These are phyloP conservation scores for Psilopogon haemacephalus DNA, from an alignment of 2,113 vertebrate species.

Conservation along the genomic window DNA sequence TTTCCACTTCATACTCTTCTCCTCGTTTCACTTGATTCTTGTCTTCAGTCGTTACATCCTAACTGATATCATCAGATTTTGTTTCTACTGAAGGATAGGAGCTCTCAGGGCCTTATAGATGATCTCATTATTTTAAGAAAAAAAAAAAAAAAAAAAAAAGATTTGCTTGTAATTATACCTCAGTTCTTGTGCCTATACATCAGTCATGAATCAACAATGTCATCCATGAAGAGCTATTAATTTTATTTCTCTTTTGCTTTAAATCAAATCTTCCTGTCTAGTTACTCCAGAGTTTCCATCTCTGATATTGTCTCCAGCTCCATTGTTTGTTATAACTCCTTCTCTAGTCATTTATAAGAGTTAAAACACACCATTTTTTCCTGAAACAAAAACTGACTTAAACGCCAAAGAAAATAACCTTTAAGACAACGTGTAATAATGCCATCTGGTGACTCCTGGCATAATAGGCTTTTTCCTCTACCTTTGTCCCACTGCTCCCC, in stretches of 20 bases:
- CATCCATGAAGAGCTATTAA: not conserved
- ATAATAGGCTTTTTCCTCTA: not conserved
- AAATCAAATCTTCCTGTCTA: not conserved
- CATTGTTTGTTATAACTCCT: not conserved
- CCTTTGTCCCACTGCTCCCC: not conserved
- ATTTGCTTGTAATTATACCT: not conserved
- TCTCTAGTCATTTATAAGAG: not conserved
- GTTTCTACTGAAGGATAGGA: slow-evolving; percentile 9
- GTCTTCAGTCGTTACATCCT: slow-evolving; percentile 1
- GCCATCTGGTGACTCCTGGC: slow-evolving; percentile 30
- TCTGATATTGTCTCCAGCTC: not conserved
- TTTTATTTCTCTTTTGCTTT: not conserved
- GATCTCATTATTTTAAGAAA: not conserved
- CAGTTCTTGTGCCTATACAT: not conserved
- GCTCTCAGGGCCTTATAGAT: not conserved
- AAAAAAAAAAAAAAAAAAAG: not conserved
- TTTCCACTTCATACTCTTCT: slow-evolving; percentile 45
- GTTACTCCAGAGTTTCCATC: not conserved
- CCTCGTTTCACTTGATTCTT: slow-evolving; percentile 37
- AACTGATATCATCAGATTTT: slow-evolving; percentile 21
- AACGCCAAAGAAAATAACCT: slow-evolving; percentile 41
- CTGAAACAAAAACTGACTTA: not conserved
- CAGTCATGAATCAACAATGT: not conserved
- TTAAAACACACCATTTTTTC: not conserved
- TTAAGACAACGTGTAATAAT: not conserved